A percentile compares a stretch with the other conserved stretches of the same genome.
Evolutionary conservation across 2,113 vertebrate species (phyloP).

Genomic region (Spea bombifrons): DNA sequence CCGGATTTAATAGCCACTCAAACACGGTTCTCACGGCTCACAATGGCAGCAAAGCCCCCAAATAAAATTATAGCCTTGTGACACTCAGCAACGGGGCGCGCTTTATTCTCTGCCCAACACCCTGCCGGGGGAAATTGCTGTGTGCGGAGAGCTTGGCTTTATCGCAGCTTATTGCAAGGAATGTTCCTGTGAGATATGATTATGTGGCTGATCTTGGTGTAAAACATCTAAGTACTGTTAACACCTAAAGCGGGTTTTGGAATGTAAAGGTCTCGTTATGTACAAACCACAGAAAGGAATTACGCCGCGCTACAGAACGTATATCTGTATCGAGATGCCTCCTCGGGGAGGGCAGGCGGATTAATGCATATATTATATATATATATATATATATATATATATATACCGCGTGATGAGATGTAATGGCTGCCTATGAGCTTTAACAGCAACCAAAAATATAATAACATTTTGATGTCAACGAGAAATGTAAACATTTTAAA

Average conservation of each 20-base stretch:
- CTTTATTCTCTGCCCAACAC: constrained; percentile 74
- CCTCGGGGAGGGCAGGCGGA: not conserved
- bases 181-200: constrained; percentile 72
- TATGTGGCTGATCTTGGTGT: constrained; percentile 73
- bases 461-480: too few relatives aligned
- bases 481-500: too few relatives aligned
- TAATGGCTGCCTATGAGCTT: too few relatives aligned
- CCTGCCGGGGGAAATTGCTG: constrained; percentile 69
- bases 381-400: too few relatives aligned
- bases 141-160: constrained; percentile 67
- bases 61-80: constrained; percentile 78
- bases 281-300: constrained; percentile 13
- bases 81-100: constrained; percentile 70
- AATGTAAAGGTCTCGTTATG: not conserved
- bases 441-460: too few relatives aligned
- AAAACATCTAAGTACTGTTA: constrained; percentile 71
- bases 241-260: constrained; percentile 6
- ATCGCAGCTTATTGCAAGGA: constrained; percentile 71
- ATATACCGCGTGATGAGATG: too few relatives aligned
- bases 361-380: not conserved
- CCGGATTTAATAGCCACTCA: constrained; percentile 77
- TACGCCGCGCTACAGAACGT: constrained; percentile 3
- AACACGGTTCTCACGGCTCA: constrained; percentile 73
- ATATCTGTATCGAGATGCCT: constrained; percentile 3
- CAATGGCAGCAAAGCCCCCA: constrained; percentile 73